Base-by-base conservation (phyloP, 2,113 vertebrate genomes). In the Zosterops hypoxanthus region DNA sequence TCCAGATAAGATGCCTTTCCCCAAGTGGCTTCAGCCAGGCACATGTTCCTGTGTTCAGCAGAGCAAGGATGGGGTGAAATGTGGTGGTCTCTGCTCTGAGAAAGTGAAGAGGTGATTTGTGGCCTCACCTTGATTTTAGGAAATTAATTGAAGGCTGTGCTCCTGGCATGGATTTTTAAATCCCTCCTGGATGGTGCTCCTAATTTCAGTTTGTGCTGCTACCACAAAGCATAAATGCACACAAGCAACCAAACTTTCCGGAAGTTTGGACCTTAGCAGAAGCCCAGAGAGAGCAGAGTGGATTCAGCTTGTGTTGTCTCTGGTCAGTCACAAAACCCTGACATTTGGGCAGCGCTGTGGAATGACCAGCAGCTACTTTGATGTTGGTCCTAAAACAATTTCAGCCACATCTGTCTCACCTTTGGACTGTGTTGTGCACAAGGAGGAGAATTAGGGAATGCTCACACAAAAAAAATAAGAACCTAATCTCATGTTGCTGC, bases 1-100 rank as follows among this genome's bases (percentile, higher is more conserved):
- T 86, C 81, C 86, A 86, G 82, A 86, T 69, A 44, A 90, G 60
- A 70, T 77, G 82, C 18, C 24, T 77, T 64, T 90, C 68, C 21
- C 2, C 28, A 76, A n/a, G 36, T 4, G 4, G 52, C 31, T 91
- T 56, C 47, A 89, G 78, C 47, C 41, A 60, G 41, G 41, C 18
- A 8, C 0, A 0, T 15, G 42, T 63, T 66, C 14, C 56, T 47
- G 34, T 14, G 31, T 21, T 42, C 50, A 53, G 16, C 9, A 56
- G 29, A 50, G 56, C 8, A 29, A 42, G 19, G 61, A 10, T 26
- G 47, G 42, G 34, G 3, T 63, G 56, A 47, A 63, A 29, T 5
- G 33, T 3, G 19, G 31, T n/a, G 50, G 3, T 23, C 1, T 71
- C 36, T 60, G 33, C 18, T 52, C 33, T 29, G 6, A 50, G 31